Conservation (phyloP, 2,113 vertebrate genomes). For the Bungarus multicinctus region DNA sequence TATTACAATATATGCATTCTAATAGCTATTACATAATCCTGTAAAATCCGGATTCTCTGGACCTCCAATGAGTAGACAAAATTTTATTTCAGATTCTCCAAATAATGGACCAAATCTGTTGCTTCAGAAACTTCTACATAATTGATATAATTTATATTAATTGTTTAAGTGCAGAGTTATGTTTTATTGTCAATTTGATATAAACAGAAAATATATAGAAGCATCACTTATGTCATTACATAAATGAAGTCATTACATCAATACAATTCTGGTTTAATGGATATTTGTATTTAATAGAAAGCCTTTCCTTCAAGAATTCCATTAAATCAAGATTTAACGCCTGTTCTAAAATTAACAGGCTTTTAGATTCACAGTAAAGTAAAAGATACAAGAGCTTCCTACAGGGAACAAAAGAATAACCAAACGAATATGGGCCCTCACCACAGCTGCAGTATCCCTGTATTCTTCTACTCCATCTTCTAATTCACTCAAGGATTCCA, state of each 20-base stretch:
- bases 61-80: not conserved
- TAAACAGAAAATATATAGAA: not conserved
- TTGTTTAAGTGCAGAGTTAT: not conserved
- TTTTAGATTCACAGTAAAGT: not conserved
- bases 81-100: not conserved
- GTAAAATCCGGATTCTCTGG: not conserved
- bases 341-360: not conserved
- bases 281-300: not conserved
- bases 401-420: not conserved
- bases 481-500: slow-evolving; percentile 88
- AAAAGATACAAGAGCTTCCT: not conserved
- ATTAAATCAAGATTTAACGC: not conserved
- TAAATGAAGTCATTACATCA: not conserved
- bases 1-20: not conserved
- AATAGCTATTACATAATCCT: not conserved
- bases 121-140: not conserved
- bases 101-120: not conserved
- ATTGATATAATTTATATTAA: not conserved
- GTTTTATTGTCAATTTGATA: not conserved
- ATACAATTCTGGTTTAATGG: not conserved
- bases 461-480: slow-evolving; percentile 86
- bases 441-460: slow-evolving; percentile 86
- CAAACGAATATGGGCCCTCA: slow-evolving; percentile 56
- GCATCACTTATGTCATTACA: not conserved
- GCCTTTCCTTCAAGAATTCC: not conserved